Evolutionary conservation across 2,113 vertebrate species (phyloP).

Genomic region (Saimiri boliviensis): DNA sequence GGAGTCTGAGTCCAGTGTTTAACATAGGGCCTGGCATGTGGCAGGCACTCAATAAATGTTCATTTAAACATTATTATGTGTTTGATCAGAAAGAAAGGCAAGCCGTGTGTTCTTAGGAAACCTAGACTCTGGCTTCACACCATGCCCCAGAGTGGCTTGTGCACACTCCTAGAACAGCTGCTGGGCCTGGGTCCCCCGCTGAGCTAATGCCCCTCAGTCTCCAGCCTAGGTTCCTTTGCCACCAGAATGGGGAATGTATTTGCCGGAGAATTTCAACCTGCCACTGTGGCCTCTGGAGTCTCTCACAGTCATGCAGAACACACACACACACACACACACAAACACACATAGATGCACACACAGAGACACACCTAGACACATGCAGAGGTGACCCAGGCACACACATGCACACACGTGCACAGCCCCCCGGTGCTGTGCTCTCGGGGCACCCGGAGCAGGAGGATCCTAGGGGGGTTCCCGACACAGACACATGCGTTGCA

Average conservation of each 20-base stretch:
- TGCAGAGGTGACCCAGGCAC: not conserved
- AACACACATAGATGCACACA: not conserved
- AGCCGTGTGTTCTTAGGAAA: not conserved
- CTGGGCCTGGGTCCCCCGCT: not conserved
- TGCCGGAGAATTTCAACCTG: not conserved
- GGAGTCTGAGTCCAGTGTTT: not conserved
- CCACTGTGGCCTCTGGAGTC: not conserved
- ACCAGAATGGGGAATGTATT: not conserved
- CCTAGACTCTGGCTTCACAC: not conserved
- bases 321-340: not conserved
- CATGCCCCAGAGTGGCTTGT: not conserved
- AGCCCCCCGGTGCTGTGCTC: not conserved
- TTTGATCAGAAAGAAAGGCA: not conserved
- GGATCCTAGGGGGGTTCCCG: not conserved
- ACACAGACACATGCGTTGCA: not conserved
- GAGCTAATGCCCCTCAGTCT: not conserved
- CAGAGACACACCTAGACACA: not conserved
- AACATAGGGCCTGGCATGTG: not conserved
- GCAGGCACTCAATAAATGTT: not conserved
- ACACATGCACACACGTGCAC: too few species aligned
- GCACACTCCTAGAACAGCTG: not conserved
- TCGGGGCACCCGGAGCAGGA: not conserved
- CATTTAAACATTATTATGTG: not conserved
- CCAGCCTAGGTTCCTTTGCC: not conserved
- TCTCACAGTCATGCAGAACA: not conserved